Evolutionary conservation across 2,888 invertebrate genomes (phyloP).

Genomic region (Agrilus cyanescens): DNA sequence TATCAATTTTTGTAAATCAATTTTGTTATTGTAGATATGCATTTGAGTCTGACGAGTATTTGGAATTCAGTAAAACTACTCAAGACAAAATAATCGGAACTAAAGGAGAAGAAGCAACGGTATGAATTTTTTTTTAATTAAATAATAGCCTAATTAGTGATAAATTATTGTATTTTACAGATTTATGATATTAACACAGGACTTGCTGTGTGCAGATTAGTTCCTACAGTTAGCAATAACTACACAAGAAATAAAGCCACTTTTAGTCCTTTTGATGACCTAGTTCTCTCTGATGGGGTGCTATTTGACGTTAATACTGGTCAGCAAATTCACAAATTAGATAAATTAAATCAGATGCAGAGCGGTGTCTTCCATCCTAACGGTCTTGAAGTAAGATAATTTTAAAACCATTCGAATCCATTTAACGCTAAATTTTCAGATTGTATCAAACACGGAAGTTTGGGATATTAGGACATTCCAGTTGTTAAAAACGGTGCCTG

Average conservation of each 20-base stretch:
- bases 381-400: conserved; percentile 66
- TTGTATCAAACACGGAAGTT: conserved; percentile 95
- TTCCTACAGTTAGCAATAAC: conserved; percentile 76
- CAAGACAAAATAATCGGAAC: conserved; percentile 88
- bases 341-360: conserved; percentile 89
- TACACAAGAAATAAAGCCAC: conserved; percentile 91
- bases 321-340: conserved; percentile 90
- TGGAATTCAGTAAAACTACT: conserved; percentile 77
- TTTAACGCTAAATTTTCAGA: conserved; percentile 35
- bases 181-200: conserved; percentile 85
- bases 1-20: conserved; percentile 4
- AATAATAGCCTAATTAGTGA: not conserved
- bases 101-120: conserved; percentile 66
- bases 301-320: conserved; percentile 85
- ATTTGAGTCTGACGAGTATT: conserved; percentile 76
- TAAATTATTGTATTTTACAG: conserved; percentile 28
- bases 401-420: not conserved
- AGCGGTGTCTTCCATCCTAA: conserved; percentile 96
- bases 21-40: conserved; percentile 42
- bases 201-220: conserved; percentile 56
- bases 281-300: conserved; percentile 92
- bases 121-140: conserved; percentile 29
- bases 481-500: conserved; percentile 84
- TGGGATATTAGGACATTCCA: conserved; percentile 97
- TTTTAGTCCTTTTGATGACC: conserved; percentile 85